Evolutionary conservation across 2,888 invertebrate genomes (phyloP).

Genomic region (Branchipolynoe longqiensis): DNA sequence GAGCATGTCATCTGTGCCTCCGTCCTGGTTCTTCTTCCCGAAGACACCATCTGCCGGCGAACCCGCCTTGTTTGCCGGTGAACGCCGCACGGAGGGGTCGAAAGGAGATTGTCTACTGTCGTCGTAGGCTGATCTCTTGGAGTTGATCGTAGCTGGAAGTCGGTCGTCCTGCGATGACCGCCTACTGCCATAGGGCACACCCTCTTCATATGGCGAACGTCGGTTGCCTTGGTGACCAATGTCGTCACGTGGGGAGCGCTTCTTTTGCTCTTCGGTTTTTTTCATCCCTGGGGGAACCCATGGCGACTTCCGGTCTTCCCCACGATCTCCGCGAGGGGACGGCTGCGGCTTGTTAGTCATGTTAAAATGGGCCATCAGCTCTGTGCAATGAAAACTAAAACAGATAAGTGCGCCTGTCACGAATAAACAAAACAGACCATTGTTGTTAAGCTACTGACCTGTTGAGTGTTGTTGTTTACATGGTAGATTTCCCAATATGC

Average conservation of each 20-base stretch:
- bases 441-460: no score
- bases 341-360: constrained; percentile 18
- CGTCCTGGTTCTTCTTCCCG: not conserved
- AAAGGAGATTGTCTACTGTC: constrained; percentile 1
- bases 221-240: constrained; percentile 27
- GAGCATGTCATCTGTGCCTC: not conserved
- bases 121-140: no score
- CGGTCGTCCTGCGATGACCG: no score
- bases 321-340: not conserved
- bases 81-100: not conserved
- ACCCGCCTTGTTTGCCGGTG: not conserved
- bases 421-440: no score
- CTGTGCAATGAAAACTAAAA: not conserved
- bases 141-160: no score
- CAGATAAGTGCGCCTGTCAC: not conserved
- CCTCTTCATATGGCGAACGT: not conserved
- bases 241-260: constrained; percentile 14
- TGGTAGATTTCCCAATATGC: no score
- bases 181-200: no score
- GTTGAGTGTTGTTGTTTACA: no score
- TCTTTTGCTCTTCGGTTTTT: not conserved
- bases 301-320: constrained; percentile 12
- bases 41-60: not conserved
- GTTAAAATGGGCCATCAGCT: constrained; percentile 57
- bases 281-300: constrained; percentile 6